Evolutionary conservation across 2,113 vertebrate species (phyloP), one percentile per base, ranked within the genome.

Genomic region (Hyperoodon ampullatus): DNA sequence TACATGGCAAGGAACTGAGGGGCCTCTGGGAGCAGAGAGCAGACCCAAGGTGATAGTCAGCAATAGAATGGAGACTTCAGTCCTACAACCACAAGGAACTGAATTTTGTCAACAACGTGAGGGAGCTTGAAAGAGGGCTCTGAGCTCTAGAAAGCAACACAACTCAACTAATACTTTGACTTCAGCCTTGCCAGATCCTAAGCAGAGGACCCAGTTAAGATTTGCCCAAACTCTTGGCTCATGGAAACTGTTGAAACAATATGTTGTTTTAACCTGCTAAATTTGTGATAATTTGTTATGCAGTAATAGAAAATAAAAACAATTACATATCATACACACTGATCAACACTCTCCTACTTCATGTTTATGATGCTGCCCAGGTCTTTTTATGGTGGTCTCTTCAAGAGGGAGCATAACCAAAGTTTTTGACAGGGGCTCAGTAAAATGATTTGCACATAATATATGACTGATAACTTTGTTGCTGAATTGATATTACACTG

Each of bases 361-460:
- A 66, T 14, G 5, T 33, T 85, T 77, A 82, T 2, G 63, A 28
- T 72, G 47, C 42, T 77, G 2, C 35, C 58, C 42, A 91, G 58
- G 33, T 74, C 63, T 55, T 95, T 83, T 53, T 10, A 89, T 72
- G 12, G 33, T 44, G 8, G 70, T 55, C 58, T 86, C 44, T 90
- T 93, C 6, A 61, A 70, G 7, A 95, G 16, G 19, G 83, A 78
- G 26, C 39, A 60, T 60, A 90, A 55, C 24, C 8, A 74, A 88
- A 77, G 39, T 33, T 81, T 35, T 75, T 30, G 23, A 60, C 60
- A 95, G n/a, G 39, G 68, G 35, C 39, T 92, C 83, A 88, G 14
- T 35, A 77, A 84, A 91, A 85, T 33, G 18, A 90, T 84, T 90
- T 94, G 33, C 35, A 95, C 60, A 85, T 70, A 74, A 89, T 70